These are phyloP conservation scores for Drosophila lini DNA, from an alignment of 1,140 invertebrate species.

Conservation along the genomic window DNA sequence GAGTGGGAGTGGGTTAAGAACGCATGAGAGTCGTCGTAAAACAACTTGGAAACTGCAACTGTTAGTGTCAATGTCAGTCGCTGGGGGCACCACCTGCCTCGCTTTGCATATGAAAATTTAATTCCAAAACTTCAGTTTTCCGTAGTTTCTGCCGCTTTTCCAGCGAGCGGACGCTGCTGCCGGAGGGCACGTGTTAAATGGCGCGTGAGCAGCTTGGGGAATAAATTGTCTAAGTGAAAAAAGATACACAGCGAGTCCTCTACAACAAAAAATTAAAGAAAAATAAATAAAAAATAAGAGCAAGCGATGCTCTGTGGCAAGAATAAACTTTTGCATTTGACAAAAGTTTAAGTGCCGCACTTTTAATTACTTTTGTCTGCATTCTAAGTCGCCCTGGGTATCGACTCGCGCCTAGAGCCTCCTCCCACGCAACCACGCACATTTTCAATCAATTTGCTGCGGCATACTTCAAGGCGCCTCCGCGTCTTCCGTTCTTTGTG, in stretches of 20 bases:
- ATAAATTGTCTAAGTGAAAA: conserved; percentile 42
- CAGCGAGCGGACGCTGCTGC: background rate
- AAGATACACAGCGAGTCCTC: conserved; percentile 15
- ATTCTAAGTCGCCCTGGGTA: conserved; percentile 22
- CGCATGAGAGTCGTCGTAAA: conserved; percentile 41
- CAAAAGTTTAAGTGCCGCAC: conserved; percentile 77
- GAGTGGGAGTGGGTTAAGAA: conserved; percentile 10
- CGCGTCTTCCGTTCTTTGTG: conserved; percentile 10
- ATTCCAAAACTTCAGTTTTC: conserved; percentile 66
- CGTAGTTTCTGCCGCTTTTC: background rate
- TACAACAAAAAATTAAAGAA: background rate
- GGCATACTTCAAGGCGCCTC: conserved; percentile 60
- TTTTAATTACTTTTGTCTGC: conserved; percentile 82
- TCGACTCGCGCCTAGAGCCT: background rate
- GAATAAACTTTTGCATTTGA: conserved; percentile 75
- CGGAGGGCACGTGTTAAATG: conserved; percentile 59
- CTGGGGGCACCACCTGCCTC: conserved; percentile 59
- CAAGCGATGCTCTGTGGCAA: conserved; percentile 42
- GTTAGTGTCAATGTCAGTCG: conserved; percentile 68
- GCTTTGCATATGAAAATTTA: conserved; percentile 73
- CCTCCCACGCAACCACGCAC: conserved; percentile 35
- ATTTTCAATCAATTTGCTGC: conserved; percentile 78
- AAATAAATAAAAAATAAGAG: conserved; percentile 28
- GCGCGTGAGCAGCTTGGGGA: conserved; percentile 67
- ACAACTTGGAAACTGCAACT: conserved; percentile 65